phyloP scores from a whole-genome alignment of 2,888 invertebrate genomes.

The Xiphydria camelus region DNA sequence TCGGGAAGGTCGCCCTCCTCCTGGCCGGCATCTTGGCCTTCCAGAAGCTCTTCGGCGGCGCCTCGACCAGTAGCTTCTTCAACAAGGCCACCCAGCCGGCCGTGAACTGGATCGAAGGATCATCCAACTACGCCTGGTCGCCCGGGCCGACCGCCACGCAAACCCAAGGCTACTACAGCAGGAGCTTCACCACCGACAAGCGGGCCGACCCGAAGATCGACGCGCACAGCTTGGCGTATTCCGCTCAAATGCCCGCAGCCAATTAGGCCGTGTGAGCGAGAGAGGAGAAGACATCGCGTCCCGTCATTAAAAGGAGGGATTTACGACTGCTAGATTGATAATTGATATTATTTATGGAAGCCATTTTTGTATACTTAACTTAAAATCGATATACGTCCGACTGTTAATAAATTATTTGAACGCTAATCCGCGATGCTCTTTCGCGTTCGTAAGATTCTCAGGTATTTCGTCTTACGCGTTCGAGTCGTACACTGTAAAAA shows the following conservation, averaged over 20 bases:
- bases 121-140: constrained; percentile 32
- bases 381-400: too few relatives aligned
- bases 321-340: constrained; percentile 44
- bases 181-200: constrained; percentile 59
- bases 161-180: constrained; percentile 49
- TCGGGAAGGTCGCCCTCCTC: constrained; percentile 78
- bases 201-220: constrained; percentile 62
- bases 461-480: too few relatives aligned
- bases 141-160: constrained; percentile 41
- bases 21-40: constrained; percentile 72
- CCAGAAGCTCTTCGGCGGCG: constrained; percentile 67
- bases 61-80: constrained; percentile 40
- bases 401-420: constrained; percentile 37
- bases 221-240: constrained; percentile 74
- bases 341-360: constrained; percentile 49
- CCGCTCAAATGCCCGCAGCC: constrained; percentile 63
- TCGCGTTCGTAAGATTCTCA: too few relatives aligned
- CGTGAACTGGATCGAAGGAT: constrained; percentile 30
- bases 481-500: too few relatives aligned
- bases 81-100: constrained; percentile 36
- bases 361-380: too few relatives aligned
- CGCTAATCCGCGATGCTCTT: too few relatives aligned
- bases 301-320: too few relatives aligned
- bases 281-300: too few relatives aligned
- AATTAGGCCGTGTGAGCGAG: constrained; percentile 19